phyloP scores from a whole-genome alignment of 2,113 vertebrate species.

The Vicugna pacos region DNA sequence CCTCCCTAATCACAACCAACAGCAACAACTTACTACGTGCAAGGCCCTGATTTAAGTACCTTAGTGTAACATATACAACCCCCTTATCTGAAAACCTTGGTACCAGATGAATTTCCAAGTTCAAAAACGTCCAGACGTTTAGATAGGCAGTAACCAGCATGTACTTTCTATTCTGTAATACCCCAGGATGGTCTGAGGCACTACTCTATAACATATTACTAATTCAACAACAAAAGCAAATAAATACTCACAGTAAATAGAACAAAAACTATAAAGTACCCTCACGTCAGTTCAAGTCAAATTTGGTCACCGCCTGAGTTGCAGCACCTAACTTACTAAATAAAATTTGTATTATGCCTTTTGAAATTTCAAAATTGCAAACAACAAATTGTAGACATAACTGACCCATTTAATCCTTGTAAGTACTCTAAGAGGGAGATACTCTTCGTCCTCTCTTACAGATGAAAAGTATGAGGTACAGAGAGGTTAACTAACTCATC shows the following conservation, averaged over 20 bases:
- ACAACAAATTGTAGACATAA: not conserved
- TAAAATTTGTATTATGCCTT: slow-evolving; percentile 12
- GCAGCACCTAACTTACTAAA: slow-evolving; percentile 25
- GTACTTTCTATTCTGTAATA: not conserved
- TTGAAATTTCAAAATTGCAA: slow-evolving; percentile 23
- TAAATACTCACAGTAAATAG: slow-evolving; percentile 43
- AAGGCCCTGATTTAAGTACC: slow-evolving; percentile 31
- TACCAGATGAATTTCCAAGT: slow-evolving; percentile 46
- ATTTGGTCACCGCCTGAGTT: slow-evolving; percentile 3
- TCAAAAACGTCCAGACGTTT: slow-evolving; percentile 37
- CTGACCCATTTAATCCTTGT: not conserved
- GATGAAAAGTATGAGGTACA: not conserved
- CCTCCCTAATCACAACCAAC: slow-evolving; percentile 44
- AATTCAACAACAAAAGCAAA: slow-evolving; percentile 25
- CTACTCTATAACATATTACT: slow-evolving; percentile 40
- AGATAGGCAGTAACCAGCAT: not conserved
- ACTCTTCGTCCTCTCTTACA: not conserved
- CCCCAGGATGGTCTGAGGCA: not conserved
- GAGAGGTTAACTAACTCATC: not conserved
- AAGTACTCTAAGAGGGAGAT: not conserved
- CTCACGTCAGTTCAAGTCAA: not conserved
- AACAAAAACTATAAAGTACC: slow-evolving; percentile 14
- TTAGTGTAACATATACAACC: not conserved
- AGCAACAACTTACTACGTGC: slow-evolving; percentile 37
- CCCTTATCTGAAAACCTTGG: slow-evolving; percentile 52